phyloP scores from a whole-genome alignment of 2,888 invertebrate species.

The Idaea biselata region DNA sequence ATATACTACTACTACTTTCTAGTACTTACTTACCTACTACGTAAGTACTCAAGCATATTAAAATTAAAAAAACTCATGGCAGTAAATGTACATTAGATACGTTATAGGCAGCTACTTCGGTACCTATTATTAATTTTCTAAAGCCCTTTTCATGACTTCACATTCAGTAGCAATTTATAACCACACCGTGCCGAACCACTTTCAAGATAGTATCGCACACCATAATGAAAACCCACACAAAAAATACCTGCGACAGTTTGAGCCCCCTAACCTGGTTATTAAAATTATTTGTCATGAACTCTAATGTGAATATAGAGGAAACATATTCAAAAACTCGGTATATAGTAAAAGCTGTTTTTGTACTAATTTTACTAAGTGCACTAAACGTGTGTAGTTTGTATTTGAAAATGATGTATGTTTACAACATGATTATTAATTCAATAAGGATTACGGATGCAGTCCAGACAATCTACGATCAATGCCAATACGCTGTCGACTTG shows the following conservation, averaged over 20 bases:
- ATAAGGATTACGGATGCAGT: conserved; percentile 52
- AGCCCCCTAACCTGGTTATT: conserved; percentile 42
- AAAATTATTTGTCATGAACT: conserved; percentile 48
- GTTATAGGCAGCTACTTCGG: neutral
- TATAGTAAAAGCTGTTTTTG: conserved; percentile 12
- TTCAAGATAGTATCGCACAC: neutral
- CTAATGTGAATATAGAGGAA: conserved; percentile 22
- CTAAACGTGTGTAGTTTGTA: conserved; percentile 41
- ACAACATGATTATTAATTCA: conserved; percentile 37
- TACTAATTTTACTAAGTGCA: conserved; percentile 32
- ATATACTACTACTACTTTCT: too few species aligned
- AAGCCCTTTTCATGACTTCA: neutral
- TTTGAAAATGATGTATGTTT: conserved; percentile 45
- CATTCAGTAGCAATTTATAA: neutral
- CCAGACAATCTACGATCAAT: conserved; percentile 53
- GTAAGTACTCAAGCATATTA: too few species aligned
- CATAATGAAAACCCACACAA: conserved; percentile 12
- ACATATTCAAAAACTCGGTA: conserved; percentile 10
- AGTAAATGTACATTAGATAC: neutral
- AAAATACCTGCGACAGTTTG: conserved; percentile 33
- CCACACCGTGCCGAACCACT: neutral
- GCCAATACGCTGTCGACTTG: conserved; percentile 56
- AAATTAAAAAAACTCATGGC: neutral
- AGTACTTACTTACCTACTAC: too few species aligned
- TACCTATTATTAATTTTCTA: neutral